Conservation (phyloP, 2,113 vertebrate genomes). For the Leuciscus idus region DNA sequence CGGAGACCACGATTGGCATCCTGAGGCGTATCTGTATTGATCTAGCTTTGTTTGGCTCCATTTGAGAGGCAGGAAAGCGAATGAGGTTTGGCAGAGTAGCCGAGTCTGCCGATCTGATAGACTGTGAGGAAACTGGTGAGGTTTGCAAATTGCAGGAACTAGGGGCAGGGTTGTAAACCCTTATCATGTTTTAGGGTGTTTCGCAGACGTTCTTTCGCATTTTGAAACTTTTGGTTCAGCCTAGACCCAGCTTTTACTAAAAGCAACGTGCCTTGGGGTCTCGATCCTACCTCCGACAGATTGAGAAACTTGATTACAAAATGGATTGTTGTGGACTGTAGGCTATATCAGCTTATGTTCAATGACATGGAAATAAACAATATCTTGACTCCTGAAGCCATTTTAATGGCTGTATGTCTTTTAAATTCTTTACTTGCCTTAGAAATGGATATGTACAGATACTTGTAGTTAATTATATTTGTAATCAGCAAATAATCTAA, state of each 20-base stretch:
- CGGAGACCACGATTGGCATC: background rate
- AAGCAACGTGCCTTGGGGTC: background rate
- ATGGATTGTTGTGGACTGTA: background rate
- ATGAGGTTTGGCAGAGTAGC: background rate
- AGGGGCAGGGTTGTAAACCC: background rate
- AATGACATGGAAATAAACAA: background rate
- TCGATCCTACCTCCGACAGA: too few species aligned
- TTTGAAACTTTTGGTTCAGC: background rate
- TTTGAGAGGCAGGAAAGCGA: slow-evolving; percentile 6
- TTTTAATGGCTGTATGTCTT: background rate
- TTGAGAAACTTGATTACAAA: background rate
- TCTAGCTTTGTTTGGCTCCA: slow-evolving; percentile 26
- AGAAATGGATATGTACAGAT: background rate
- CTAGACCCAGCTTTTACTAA: background rate
- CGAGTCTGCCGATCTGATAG: background rate
- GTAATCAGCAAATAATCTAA: too few species aligned
- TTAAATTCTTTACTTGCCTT: background rate
- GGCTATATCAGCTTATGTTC: background rate
- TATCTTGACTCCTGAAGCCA: background rate
- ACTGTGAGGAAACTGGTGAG: slow-evolving; percentile 7
- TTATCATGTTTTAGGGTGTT: background rate
- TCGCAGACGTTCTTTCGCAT: background rate
- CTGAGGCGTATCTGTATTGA: slow-evolving; percentile 26
- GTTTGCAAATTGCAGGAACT: background rate
- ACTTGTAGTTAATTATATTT: too few species aligned